Conservation (phyloP, 2,888 invertebrate genomes). For the Phaedon cochleariae region DNA sequence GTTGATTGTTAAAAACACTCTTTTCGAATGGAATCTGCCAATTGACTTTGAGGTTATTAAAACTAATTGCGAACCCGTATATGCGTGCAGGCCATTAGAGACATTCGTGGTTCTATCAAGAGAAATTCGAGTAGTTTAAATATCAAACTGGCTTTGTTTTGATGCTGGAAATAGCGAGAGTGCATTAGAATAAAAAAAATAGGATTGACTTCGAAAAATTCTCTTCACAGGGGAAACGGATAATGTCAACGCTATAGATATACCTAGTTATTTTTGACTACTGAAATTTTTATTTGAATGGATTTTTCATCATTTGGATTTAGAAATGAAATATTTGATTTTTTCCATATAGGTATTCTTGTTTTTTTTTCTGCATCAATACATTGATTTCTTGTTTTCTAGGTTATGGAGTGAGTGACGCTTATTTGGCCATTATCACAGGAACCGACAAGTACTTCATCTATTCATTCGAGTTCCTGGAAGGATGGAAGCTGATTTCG, state of each 20-base stretch:
- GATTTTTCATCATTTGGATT: no score
- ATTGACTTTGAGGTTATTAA: background rate
- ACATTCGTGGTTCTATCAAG: background rate
- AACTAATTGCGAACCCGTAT: background rate
- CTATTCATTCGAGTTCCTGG: slow-evolving; percentile 54
- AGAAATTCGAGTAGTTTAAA: background rate
- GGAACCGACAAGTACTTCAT: slow-evolving; percentile 52
- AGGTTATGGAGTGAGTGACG: slow-evolving; percentile 55
- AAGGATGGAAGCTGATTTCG: slow-evolving; percentile 56
- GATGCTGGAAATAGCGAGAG: no score
- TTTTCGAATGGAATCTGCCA: background rate
- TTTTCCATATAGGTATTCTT: no score
- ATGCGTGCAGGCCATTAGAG: background rate
- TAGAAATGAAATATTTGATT: no score
- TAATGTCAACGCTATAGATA: no score
- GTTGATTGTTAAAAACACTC: background rate
- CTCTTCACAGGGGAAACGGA: no score
- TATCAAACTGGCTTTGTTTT: slow-evolving; percentile 4
- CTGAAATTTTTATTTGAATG: no score
- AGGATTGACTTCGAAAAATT: no score
- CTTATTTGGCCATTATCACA: slow-evolving; percentile 54
- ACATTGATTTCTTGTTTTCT: no score
- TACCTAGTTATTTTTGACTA: no score
- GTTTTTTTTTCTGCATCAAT: no score
- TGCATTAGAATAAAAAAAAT: no score